Base-by-base conservation (phyloP, 30 jellyfish, hydroid and myxozoan genomes). In the Chrysaora quinquecirrha region DNA sequence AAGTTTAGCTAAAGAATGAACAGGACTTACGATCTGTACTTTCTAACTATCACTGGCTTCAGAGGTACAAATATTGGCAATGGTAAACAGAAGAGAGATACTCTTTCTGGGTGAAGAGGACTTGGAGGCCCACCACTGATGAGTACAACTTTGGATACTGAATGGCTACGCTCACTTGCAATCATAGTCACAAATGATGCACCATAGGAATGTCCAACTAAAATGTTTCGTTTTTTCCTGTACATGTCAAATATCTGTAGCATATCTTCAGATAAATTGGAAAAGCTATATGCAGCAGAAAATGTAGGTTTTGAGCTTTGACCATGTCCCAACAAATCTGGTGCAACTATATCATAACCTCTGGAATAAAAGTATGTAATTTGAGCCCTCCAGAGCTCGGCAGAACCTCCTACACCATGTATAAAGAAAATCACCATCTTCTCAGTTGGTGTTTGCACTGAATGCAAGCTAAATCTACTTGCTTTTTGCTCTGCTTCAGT, bases 121-220 rank as follows among this genome's bases (percentile, higher is more conserved):
- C 97, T 83, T 10, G 99, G 99, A 24, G 98, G 96, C 3, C 99
- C 99, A 62, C 99, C 99, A 83, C 96, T 83, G 23, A 95, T 95
- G 25, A 95, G 80, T 20, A 95, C 94, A 64, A 89, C 75, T 34
- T 87, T 87, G 2, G 96, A 77, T 19, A 95, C 94, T 18, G 68
- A 58, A 29, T 73, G 72, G 32, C 73, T 71, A 31, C 99, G 60
- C 82, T 95, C 99, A 2, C 73, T 70, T 30, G 97, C 91, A 30
- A 95, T 69, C 73, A 88, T 62, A n/a, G 97, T 95, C 24, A 92
- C 95, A 78, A 95, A 95, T 21, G 99, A 95, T 48, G 97, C 87
- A 30, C 99, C 99, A 88, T 95, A 95, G 1, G 99, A 95, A 72
- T 95, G 99, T 33, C 99, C 99, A 64, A 95, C 79, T 30, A 95